Evolutionary conservation across 1,140 invertebrate genomes (phyloP).

Genomic region (Ceratitis capitata): DNA sequence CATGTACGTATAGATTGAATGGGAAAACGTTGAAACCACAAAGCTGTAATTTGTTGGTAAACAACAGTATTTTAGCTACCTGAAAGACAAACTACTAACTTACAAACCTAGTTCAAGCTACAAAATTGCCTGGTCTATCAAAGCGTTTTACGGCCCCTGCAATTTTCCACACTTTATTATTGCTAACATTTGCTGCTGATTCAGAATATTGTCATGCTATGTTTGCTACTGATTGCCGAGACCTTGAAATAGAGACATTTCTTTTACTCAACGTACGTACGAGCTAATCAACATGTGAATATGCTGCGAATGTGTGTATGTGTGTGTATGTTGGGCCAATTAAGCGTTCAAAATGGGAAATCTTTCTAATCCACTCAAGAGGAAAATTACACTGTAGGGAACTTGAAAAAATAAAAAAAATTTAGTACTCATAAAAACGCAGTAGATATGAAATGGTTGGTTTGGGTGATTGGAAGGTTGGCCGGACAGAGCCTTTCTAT

Average conservation of each 20-base stretch:
- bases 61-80: background rate
- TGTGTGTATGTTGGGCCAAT: conserved; percentile 45
- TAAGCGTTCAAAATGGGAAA: conserved; percentile 65
- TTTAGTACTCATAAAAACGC: background rate
- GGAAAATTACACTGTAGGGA: conserved; percentile 54
- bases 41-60: background rate
- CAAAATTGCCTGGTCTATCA: background rate
- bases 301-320: background rate
- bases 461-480: background rate
- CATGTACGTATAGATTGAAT: background rate
- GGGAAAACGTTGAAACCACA: background rate
- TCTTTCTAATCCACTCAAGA: conserved; percentile 57
- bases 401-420: no score
- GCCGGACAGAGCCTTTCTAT: background rate
- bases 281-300: background rate
- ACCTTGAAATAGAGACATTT: background rate
- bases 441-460: background rate
- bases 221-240: background rate
- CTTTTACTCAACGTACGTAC: background rate
- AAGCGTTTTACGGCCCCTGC: background rate
- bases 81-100: background rate
- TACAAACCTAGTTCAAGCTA: background rate
- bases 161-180: conserved; percentile 12
- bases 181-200: background rate
- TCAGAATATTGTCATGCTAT: background rate